These are phyloP conservation scores for Leptura quadrifasciata DNA, from an alignment of 2,888 invertebrate species.

Conservation along the genomic window DNA sequence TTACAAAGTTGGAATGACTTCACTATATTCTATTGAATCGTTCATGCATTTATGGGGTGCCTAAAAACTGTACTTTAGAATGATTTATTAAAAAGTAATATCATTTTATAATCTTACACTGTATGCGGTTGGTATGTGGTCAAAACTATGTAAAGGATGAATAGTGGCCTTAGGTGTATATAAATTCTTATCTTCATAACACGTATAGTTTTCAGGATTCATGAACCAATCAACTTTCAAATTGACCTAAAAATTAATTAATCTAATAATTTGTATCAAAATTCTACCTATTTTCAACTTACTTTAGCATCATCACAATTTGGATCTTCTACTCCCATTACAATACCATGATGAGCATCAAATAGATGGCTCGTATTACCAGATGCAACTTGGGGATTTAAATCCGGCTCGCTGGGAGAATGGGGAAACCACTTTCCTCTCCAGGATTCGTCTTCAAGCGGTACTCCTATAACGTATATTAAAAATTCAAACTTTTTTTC, in stretches of 20 bases:
- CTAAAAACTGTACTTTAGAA: conserved; percentile 70
- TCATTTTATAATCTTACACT: conserved; percentile 71
- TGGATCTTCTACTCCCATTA: conserved; percentile 76
- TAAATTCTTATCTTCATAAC: conserved; percentile 75
- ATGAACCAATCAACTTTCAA: conserved; percentile 79
- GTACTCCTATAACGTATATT: conserved; percentile 7
- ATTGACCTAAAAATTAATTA: conserved; percentile 74
- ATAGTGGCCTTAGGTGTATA: conserved; percentile 74
- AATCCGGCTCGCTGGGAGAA: conserved; percentile 61
- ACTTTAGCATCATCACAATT: conserved; percentile 83
- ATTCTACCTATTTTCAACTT: conserved; percentile 59
- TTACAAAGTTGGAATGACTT: conserved; percentile 82
- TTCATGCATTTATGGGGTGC: conserved; percentile 84
- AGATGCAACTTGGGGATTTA: conserved; percentile 56
- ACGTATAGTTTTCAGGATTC: conserved; percentile 78
- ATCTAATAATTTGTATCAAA: background rate
- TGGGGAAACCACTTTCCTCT: conserved; percentile 72
- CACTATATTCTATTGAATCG: conserved; percentile 79
- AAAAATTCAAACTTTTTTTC: background rate
- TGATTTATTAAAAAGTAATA: conserved; percentile 34
- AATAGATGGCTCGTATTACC: conserved; percentile 53
- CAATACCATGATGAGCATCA: conserved; percentile 71
- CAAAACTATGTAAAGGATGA: conserved; percentile 75
- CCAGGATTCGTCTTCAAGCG: conserved; percentile 59
- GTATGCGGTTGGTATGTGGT: conserved; percentile 77